Conservation (phyloP, 1,140 invertebrate species). For the Hormaphis cornu region DNA sequence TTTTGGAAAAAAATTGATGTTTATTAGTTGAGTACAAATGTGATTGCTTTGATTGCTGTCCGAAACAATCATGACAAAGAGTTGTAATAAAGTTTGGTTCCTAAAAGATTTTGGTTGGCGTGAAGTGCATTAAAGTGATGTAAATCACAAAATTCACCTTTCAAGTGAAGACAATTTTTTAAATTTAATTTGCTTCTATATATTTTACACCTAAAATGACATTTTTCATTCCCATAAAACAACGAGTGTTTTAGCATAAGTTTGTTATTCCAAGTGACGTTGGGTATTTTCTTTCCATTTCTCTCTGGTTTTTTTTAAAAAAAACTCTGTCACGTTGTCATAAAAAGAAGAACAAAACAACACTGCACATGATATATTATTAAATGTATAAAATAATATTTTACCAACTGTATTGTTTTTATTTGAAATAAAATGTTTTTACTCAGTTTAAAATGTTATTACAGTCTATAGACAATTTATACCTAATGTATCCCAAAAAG, state of each 20-base stretch:
- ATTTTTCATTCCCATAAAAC: constrained; percentile 16
- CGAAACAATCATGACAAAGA: background rate
- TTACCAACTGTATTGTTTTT: background rate
- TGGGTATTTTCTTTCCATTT: constrained; percentile 9
- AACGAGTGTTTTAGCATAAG: constrained; percentile 12
- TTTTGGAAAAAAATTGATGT: too few species aligned
- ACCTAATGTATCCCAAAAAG: too few species aligned
- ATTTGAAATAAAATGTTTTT: constrained; percentile 1
- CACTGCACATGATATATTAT: background rate
- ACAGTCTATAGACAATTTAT: too few species aligned
- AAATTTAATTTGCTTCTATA: constrained; percentile 23
- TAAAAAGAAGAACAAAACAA: constrained; percentile 16
- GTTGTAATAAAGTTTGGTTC: background rate
- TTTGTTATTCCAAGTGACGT: constrained; percentile 25
- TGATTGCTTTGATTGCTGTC: background rate
- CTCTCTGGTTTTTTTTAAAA: constrained; percentile 17
- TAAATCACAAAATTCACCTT: background rate
- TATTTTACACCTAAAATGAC: background rate
- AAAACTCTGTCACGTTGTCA: constrained; percentile 10
- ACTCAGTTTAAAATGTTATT: too few species aligned
- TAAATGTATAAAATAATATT: too few species aligned
- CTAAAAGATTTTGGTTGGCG: background rate
- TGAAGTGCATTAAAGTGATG: background rate
- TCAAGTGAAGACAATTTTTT: constrained; percentile 9
- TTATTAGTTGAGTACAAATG: too few species aligned